Evolutionary conservation across 2,888 invertebrate species (phyloP).

Genomic region (Dynastes maya): DNA sequence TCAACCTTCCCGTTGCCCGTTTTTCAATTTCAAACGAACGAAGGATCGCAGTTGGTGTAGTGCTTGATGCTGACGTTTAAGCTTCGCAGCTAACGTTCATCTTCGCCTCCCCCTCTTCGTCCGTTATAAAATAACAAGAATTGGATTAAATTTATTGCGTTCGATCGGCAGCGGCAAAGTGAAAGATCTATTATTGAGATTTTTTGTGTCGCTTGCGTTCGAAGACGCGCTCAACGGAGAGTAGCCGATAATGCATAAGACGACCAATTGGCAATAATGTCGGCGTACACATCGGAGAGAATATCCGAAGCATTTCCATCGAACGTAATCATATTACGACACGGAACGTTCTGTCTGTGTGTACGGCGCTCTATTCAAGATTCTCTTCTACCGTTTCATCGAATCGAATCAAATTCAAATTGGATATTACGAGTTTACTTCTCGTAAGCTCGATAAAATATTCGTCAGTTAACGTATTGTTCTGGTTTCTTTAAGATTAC

Average conservation of each 20-base stretch:
- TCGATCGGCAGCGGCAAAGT: slow-evolving; percentile 28
- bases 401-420: not conserved
- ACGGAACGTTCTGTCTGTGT: not conserved
- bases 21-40: slow-evolving; percentile 35
- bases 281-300: not conserved
- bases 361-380: not conserved
- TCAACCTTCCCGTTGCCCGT: slow-evolving; percentile 4
- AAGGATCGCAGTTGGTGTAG: not conserved
- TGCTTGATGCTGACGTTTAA: not conserved
- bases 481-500: too few species aligned
- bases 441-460: too few species aligned
- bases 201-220: slow-evolving; percentile 13
- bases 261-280: slow-evolving; percentile 10
- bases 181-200: slow-evolving; percentile 32
- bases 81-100: slow-evolving; percentile 14
- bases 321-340: slow-evolving; percentile 28
- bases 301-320: slow-evolving; percentile 14
- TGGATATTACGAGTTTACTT: slow-evolving; percentile 7
- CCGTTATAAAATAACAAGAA: slow-evolving; percentile 40
- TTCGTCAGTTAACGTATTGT: too few species aligned
- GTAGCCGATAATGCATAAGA: slow-evolving; percentile 7
- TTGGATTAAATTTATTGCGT: slow-evolving; percentile 44
- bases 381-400: not conserved
- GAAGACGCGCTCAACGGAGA: not conserved
- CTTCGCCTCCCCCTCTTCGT: not conserved